Conservation (phyloP, 2,888 invertebrate genomes). For the Encarsia formosa region DNA sequence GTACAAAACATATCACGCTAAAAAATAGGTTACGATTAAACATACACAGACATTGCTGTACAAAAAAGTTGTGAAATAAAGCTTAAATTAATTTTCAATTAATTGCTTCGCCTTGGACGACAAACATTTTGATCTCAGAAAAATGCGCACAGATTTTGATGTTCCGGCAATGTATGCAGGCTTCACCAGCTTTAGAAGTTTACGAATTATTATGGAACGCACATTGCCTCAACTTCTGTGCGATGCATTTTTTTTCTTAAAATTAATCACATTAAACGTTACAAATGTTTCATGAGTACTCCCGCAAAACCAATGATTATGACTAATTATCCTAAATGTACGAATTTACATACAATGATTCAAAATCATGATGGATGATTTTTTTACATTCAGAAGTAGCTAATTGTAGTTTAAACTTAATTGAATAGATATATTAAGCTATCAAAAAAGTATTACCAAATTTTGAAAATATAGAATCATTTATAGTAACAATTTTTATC, state of each 20-base stretch:
- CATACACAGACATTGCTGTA: conserved; percentile 34
- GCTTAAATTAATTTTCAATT: conserved; percentile 5
- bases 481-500: too few species aligned
- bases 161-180: conserved; percentile 5
- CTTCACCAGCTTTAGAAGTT: conserved; percentile 1
- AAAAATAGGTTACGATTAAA: conserved; percentile 31
- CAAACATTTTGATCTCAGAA: conserved; percentile 20
- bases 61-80: conserved; percentile 28
- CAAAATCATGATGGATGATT: too few species aligned
- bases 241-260: conserved; percentile 24
- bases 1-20: conserved; percentile 36
- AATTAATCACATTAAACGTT: conserved; percentile 45
- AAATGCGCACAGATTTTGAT: conserved; percentile 1
- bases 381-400: too few species aligned
- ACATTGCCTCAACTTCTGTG: conserved; percentile 1
- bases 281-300: conserved; percentile 47
- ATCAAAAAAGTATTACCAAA: too few species aligned
- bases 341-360: too few species aligned
- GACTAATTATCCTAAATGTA: too few species aligned
- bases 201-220: neutral
- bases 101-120: conserved; percentile 18
- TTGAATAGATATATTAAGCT: too few species aligned
- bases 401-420: too few species aligned
- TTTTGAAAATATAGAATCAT: too few species aligned
- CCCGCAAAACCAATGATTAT: too few species aligned